Base-by-base conservation (phyloP, 2,888 invertebrate species). In the Tridacna crocea region DNA sequence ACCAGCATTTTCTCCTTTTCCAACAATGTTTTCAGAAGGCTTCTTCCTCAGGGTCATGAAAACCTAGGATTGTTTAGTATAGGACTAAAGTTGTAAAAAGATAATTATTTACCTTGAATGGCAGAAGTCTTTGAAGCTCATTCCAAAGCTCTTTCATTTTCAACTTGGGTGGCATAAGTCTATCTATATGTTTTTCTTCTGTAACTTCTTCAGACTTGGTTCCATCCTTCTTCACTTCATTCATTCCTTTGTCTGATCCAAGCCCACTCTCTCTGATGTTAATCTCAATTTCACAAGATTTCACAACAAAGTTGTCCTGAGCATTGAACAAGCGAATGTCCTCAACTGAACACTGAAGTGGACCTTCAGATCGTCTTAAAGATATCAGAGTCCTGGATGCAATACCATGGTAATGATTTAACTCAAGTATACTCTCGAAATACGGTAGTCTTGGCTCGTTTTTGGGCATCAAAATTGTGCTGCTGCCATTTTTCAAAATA, bases 231-330 rank as follows among this genome's bases (percentile, higher is more conserved):
- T 24, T 51, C 26, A 65, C 19, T 63, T n/a, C 48, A 19, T n/a
- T 58, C 19, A 6, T 63, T 24, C 2, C 24, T 51, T 26, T 46
- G 22, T 0, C 60, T 46, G n/a, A 55, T 13, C 12, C 70, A 27
- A 19, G 17, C 55, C 48, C 17, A 51, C 24, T 46, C 26, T 74
- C 82, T 47, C 75, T 72, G 8, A 88, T 70, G 22, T 80, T 77
- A 12, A 87, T 68, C 27, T 82, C 78, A 46, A 89, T 81, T 12
- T 66, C 66, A 61, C 89, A 89, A 0, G 88, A 87, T 46, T 89
- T 88, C 19, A 91, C 89, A 12, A 91, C 89, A 84, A 91, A 90
- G 72, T 91, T 88, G 70, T 91, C 90, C 78, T 89, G 89, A n/a
- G 89, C 86, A 78, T 89, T 89, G 58, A 88, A 88, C 36, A 88